These are phyloP conservation scores for Drosophila lacicola DNA, from an alignment of 2,888 invertebrate genomes.

Conservation along the genomic window DNA sequence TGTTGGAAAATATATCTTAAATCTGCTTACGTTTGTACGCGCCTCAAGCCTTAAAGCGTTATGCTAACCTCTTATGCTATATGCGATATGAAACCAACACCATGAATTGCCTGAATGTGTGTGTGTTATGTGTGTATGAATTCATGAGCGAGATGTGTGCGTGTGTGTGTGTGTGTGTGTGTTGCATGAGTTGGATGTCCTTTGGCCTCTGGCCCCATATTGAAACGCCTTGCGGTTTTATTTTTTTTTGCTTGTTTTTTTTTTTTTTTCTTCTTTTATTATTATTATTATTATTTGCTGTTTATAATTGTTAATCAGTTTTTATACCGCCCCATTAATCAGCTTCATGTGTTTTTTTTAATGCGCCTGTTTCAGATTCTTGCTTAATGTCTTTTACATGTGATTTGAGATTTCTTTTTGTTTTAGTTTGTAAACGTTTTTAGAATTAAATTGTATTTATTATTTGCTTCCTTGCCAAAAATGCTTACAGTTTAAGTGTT, in stretches of 20 bases:
- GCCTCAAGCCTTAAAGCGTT: slow-evolving; percentile 49
- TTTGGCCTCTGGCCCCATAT: slow-evolving; percentile 45
- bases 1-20: not conserved
- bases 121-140: slow-evolving; percentile 18
- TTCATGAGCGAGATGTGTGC: slow-evolving; percentile 3
- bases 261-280: slow-evolving; percentile 44
- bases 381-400: slow-evolving; percentile 24
- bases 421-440: slow-evolving; percentile 31
- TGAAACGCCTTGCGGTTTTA: slow-evolving; percentile 61
- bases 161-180: slow-evolving; percentile 23
- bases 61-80: slow-evolving; percentile 48
- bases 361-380: slow-evolving; percentile 7
- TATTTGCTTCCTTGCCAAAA: slow-evolving; percentile 51
- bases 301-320: slow-evolving; percentile 39
- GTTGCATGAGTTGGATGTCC: slow-evolving; percentile 18
- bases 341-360: slow-evolving; percentile 7
- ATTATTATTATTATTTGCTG: slow-evolving; percentile 35
- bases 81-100: slow-evolving; percentile 54
- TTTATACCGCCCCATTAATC: slow-evolving; percentile 10
- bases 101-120: slow-evolving; percentile 46
- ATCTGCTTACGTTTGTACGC: slow-evolving; percentile 58
- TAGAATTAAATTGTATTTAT: slow-evolving; percentile 27
- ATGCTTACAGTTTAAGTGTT: slow-evolving; percentile 41
- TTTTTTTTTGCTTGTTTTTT: slow-evolving; percentile 52
- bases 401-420: slow-evolving; percentile 26